Conservation (phyloP, 2,797 vertebrate genomes). For the Sebastolobus altivelis region DNA sequence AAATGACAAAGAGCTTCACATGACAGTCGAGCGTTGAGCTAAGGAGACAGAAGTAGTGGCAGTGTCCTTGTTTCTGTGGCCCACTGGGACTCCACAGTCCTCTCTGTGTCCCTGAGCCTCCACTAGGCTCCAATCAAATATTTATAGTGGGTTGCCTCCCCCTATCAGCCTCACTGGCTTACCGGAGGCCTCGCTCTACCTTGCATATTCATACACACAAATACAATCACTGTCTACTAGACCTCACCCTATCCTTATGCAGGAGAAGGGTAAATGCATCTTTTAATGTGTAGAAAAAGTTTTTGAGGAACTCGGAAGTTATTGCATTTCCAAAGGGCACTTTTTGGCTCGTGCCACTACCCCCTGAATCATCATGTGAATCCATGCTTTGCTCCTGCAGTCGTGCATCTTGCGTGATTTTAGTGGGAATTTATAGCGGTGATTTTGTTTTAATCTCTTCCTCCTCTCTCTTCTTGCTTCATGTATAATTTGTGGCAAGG, state of each 20-base stretch:
- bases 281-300: slow-evolving; percentile 4
- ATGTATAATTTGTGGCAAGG: slow-evolving; percentile 85
- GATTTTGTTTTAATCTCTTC: slow-evolving; percentile 79
- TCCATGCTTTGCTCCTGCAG: slow-evolving; percentile 60
- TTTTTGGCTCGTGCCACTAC: not conserved
- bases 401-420: slow-evolving; percentile 64
- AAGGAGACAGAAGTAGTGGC: slow-evolving; percentile 39
- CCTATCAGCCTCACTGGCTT: slow-evolving; percentile 59
- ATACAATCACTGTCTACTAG: slow-evolving; percentile 2
- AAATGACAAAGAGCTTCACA: slow-evolving; percentile 32
- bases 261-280: not conserved
- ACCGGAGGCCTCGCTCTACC: slow-evolving; percentile 39
- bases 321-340: not conserved
- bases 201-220: slow-evolving; percentile 32
- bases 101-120: slow-evolving; percentile 70
- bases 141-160: slow-evolving; percentile 75
- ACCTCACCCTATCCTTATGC: not conserved
- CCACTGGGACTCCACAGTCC: slow-evolving; percentile 58
- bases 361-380: slow-evolving; percentile 19
- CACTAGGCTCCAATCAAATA: slow-evolving; percentile 79
- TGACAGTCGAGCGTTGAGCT: slow-evolving; percentile 27
- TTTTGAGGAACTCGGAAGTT: not conserved
- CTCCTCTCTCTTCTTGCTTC: slow-evolving; percentile 83
- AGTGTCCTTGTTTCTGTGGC: slow-evolving; percentile 68
- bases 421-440: slow-evolving; percentile 13